Evolutionary conservation across 2,113 vertebrate genomes (phyloP).

Genomic region (Rhinopithecus roxellana): DNA sequence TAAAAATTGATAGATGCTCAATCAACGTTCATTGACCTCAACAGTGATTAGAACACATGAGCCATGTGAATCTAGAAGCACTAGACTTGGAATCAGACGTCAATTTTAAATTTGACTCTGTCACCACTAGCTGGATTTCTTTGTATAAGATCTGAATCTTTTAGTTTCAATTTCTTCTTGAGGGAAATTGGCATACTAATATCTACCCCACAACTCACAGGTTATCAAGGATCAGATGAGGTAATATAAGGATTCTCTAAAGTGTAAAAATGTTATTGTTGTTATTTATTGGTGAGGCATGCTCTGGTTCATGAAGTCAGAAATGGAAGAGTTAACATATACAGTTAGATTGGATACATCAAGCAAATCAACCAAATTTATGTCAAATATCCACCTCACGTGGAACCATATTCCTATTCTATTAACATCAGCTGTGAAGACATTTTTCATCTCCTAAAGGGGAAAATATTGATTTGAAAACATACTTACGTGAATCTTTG

Average conservation of each 20-base stretch:
- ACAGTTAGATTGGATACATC: background rate
- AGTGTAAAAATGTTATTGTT: background rate
- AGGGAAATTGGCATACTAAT: background rate
- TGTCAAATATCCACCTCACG: background rate
- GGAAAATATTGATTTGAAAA: background rate
- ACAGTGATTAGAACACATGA: background rate
- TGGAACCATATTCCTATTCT: background rate
- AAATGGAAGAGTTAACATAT: background rate
- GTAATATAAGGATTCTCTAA: background rate
- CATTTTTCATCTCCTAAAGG: background rate
- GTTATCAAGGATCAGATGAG: background rate
- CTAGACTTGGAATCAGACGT: background rate
- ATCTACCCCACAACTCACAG: background rate
- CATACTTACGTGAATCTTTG: background rate
- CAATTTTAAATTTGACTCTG: background rate
- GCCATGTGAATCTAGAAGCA: background rate
- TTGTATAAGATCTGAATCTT: background rate
- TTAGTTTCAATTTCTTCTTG: background rate
- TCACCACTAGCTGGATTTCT: background rate
- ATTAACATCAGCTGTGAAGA: background rate
- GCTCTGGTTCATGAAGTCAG: background rate
- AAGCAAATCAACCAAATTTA: background rate
- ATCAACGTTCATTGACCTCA: background rate
- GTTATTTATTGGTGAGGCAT: background rate
- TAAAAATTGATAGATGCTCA: background rate